A percentile compares a stretch with the other conserved stretches of the same genome.
Evolutionary conservation across 1,140 invertebrate genomes (phyloP).

Genomic region (Sogatella furcifera): DNA sequence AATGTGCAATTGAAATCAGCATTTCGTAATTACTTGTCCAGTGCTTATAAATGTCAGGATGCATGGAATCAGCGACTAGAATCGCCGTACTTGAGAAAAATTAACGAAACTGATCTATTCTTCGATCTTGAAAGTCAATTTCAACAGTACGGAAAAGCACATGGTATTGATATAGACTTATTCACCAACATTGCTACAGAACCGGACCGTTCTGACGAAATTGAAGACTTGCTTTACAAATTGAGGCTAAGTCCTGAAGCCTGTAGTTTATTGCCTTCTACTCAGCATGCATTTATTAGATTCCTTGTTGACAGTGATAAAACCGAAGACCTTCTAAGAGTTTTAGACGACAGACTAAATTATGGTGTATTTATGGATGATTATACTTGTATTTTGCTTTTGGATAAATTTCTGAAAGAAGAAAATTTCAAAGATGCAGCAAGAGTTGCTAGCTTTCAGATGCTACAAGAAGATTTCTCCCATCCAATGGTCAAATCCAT

Average conservation of each 20-base stretch:
- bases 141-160: constrained; percentile 39
- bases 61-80: constrained; percentile 50
- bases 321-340: constrained; percentile 49
- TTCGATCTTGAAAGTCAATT: constrained; percentile 48
- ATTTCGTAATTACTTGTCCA: constrained; percentile 39
- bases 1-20: too few relatives aligned
- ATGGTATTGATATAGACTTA: constrained; percentile 61
- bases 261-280: constrained; percentile 58
- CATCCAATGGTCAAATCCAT: constrained; percentile 59
- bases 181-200: constrained; percentile 50
- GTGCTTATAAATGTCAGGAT: constrained; percentile 52
- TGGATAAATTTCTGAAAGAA: constrained; percentile 64
- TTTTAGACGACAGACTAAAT: constrained; percentile 69
- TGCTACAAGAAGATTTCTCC: constrained; percentile 80
- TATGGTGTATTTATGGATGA: constrained; percentile 85
- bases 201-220: constrained; percentile 43
- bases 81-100: constrained; percentile 46
- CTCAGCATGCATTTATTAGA: constrained; percentile 66
- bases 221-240: constrained; percentile 54
- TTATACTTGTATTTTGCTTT: constrained; percentile 64
- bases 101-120: constrained; percentile 50
- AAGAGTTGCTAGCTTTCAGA: constrained; percentile 61
- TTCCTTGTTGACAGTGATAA: constrained; percentile 47
- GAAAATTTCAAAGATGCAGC: constrained; percentile 60
- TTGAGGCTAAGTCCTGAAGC: constrained; percentile 57